Evolutionary conservation across 2,113 vertebrate genomes (phyloP).

Genomic region (Ailuropoda melanoleuca): DNA sequence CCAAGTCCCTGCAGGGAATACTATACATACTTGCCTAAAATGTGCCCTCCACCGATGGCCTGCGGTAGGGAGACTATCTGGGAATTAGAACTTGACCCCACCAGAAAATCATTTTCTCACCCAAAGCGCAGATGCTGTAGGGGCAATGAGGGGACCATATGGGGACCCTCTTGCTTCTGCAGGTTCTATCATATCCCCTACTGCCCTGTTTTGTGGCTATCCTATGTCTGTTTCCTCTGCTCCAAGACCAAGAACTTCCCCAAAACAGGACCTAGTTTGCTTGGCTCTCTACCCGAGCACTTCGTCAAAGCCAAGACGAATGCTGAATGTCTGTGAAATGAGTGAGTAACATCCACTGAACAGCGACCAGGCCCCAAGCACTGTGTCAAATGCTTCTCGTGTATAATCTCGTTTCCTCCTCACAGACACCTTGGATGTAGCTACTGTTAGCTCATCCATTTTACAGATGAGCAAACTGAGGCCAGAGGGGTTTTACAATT

Average conservation of each 20-base stretch:
- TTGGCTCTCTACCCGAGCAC: background rate
- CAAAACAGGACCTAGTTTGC: background rate
- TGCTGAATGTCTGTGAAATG: background rate
- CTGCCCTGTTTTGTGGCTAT: background rate
- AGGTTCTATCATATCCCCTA: background rate
- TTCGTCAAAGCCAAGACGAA: background rate
- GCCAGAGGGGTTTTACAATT: background rate
- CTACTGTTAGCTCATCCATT: background rate
- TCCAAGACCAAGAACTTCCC: background rate
- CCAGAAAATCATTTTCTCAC: background rate
- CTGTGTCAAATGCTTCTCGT: rapidly evolving
- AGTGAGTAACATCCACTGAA: background rate
- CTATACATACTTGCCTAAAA: background rate
- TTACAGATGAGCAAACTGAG: background rate
- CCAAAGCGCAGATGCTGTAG: background rate
- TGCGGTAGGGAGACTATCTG: background rate
- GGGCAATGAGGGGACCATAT: background rate
- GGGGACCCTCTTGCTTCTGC: background rate
- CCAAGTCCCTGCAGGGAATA: background rate
- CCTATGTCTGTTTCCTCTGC: background rate
- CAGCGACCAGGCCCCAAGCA: background rate
- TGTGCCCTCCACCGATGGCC: background rate
- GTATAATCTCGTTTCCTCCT: background rate
- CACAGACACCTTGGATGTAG: no score
- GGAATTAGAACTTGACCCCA: background rate